phyloP scores from a whole-genome alignment of 2,797 vertebrate genomes.

The Coracias cyanogaster region DNA sequence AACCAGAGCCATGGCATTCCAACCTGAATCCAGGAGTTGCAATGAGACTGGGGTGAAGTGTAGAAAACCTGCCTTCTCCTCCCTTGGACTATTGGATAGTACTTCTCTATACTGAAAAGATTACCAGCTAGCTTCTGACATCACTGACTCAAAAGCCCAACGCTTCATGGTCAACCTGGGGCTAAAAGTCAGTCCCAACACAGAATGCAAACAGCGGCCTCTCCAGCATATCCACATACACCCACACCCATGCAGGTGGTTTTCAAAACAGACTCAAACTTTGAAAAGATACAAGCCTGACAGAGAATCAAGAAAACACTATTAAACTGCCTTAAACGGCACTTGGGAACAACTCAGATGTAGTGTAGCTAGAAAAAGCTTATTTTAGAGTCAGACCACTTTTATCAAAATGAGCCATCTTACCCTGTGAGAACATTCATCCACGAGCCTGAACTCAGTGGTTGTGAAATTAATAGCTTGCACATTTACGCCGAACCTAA shows the following conservation, averaged over 20 bases:
- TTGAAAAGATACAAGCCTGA: neutral
- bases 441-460: conserved; percentile 89
- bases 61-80: neutral
- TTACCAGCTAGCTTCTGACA: neutral
- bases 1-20: neutral
- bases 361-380: neutral
- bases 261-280: neutral
- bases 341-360: neutral
- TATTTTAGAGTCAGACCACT: neutral
- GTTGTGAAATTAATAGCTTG: conserved; percentile 91
- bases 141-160: neutral
- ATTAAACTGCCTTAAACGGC: neutral
- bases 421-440: conserved; percentile 78
- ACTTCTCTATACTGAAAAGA: neutral
- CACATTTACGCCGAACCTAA: conserved; percentile 84
- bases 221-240: neutral
- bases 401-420: conserved; percentile 33
- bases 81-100: rapidly evolving
- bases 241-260: rapidly evolving
- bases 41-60: neutral
- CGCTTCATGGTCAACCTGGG: neutral
- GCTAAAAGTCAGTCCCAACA: neutral
- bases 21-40: neutral
- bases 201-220: neutral
- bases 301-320: neutral